Conservation (phyloP, 2,797 vertebrate species). For the Holocentrus rufus region DNA sequence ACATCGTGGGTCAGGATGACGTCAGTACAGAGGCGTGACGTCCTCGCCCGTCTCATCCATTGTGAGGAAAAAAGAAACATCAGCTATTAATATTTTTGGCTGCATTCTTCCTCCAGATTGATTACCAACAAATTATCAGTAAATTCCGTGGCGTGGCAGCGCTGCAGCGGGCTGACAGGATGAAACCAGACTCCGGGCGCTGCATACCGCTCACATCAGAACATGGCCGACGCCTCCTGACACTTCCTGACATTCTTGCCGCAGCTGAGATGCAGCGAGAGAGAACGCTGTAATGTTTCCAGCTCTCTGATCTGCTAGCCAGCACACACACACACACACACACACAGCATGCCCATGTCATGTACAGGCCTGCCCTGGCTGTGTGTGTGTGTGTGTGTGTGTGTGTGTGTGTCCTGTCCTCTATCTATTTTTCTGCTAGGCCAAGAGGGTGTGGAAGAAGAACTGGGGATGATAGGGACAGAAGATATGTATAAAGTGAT, state of each 20-base stretch:
- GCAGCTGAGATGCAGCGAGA: slow-evolving; percentile 21
- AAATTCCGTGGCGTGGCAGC: not conserved
- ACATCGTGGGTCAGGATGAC: too few species aligned
- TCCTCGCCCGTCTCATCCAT: not conserved
- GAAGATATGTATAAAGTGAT: not conserved
- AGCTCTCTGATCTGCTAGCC: slow-evolving; percentile 42
- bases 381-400: slow-evolving; percentile 30
- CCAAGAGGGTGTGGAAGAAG: slow-evolving; percentile 47
- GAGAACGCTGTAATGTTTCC: slow-evolving; percentile 30
- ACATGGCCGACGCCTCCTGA: slow-evolving; percentile 37
- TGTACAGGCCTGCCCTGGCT: slow-evolving; percentile 54
- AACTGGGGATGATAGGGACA: not conserved
- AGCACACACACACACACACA: slow-evolving; percentile 24
- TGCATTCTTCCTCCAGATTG: not conserved
- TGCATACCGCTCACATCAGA: slow-evolving; percentile 17
- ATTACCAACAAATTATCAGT: not conserved
- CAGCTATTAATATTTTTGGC: not conserved
- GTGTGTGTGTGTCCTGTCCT: slow-evolving; percentile 10
- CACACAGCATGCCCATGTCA: slow-evolving; percentile 19
- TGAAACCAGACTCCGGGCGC: slow-evolving; percentile 18
- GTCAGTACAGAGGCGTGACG: too few species aligned
- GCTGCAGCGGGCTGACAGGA: not conserved
- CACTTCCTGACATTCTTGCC: slow-evolving; percentile 59
- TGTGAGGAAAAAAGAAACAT: not conserved
- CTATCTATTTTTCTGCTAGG: slow-evolving; percentile 19